Evolutionary conservation across 2,888 invertebrate species (phyloP).

Genomic region (Tridacna gigas): DNA sequence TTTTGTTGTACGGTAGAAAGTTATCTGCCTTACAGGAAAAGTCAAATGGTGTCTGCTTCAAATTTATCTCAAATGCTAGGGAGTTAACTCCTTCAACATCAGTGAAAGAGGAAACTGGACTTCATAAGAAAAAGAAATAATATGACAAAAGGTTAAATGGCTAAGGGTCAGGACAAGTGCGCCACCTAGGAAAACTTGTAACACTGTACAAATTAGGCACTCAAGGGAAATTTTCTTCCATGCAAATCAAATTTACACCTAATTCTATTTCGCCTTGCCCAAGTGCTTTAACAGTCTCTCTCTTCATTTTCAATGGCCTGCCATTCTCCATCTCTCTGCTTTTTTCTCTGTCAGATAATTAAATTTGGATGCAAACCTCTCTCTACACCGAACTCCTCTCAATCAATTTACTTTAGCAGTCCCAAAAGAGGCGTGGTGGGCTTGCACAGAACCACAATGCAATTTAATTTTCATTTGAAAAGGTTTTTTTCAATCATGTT

Average conservation of each 20-base stretch:
- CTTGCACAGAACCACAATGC: not conserved
- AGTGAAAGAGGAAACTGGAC: too few relatives aligned
- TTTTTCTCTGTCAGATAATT: slow-evolving; percentile 40
- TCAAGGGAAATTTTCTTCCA: slow-evolving; percentile 68
- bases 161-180: not conserved
- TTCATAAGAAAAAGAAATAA: too few relatives aligned
- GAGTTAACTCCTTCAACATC: not conserved
- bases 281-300: slow-evolving; percentile 42
- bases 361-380: slow-evolving; percentile 48
- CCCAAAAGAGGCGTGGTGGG: not conserved
- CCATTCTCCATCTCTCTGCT: not conserved
- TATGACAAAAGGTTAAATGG: too few relatives aligned
- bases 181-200: slow-evolving; percentile 5
- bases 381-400: slow-evolving; percentile 37
- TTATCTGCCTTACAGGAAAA: not conserved
- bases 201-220: slow-evolving; percentile 66
- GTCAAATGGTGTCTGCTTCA: not conserved
- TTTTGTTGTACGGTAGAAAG: too few relatives aligned
- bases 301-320: slow-evolving; percentile 12
- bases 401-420: slow-evolving; percentile 39
- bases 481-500: not conserved
- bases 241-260: slow-evolving; percentile 73
- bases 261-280: slow-evolving; percentile 65
- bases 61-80: not conserved
- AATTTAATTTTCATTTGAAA: slow-evolving; percentile 1